These are phyloP conservation scores for Trachymyrmex cornetzi DNA, from an alignment of 1,140 invertebrate genomes.

Conservation along the genomic window DNA sequence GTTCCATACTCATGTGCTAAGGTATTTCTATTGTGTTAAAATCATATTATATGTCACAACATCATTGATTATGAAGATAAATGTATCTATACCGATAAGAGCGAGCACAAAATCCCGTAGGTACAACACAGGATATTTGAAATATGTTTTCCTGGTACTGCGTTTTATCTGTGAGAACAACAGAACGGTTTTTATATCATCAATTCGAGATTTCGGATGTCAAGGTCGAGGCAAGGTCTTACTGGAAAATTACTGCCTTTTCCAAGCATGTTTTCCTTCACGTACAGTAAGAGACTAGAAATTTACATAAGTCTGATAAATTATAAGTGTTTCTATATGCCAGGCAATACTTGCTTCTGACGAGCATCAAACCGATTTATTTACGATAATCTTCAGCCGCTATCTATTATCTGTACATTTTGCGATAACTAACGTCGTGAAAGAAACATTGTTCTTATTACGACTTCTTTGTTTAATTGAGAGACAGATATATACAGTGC, in stretches of 20 bases:
- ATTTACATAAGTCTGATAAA: neutral
- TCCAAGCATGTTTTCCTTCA: neutral
- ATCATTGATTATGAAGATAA: slow-evolving; percentile 47
- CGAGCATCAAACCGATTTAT: no score
- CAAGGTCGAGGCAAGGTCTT: neutral
- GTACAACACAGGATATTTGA: neutral
- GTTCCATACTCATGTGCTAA: neutral
- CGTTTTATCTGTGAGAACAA: neutral
- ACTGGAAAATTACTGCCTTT: neutral
- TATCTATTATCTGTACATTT: neutral
- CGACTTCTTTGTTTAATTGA: slow-evolving; percentile 34
- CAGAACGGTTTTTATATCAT: neutral
- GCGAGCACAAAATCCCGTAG: neutral
- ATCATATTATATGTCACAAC: neutral
- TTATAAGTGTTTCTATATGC: neutral
- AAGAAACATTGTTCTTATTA: neutral
- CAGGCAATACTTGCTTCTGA: neutral
- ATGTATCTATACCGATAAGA: slow-evolving; percentile 68
- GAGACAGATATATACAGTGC: neutral
- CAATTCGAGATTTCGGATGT: neutral
- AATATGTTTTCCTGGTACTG: neutral
- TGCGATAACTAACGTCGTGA: neutral
- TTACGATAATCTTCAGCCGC: neutral
- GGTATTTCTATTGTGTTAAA: neutral
- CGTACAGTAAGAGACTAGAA: neutral